Base-by-base conservation (phyloP, 2,888 invertebrate genomes). In the Drosophila borborema region DNA sequence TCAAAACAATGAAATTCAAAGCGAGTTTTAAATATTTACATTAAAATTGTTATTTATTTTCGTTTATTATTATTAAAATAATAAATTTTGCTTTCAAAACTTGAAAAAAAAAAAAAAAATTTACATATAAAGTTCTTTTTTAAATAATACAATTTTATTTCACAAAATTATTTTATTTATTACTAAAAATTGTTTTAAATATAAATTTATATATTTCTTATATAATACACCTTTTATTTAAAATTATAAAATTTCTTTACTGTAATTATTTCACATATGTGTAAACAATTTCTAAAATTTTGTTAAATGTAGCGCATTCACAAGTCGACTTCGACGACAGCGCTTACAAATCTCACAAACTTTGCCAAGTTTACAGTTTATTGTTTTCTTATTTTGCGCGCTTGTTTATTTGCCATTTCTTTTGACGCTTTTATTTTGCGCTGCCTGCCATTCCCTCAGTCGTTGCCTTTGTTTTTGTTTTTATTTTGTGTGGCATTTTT, bases 381-480 rank as follows among this genome's bases (percentile, higher is more conserved):
- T 74, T 64, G 80, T 74, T 82, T 72, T 69, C 66, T 62, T 72
- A 66, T 90, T 75, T 73, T 70, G 60, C 51, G 72, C 74, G 67
- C 65, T 80, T 80, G 78, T 81, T 86, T 86, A 80, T 81, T 81
- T 82, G 84, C 75, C 80, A 87, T 87, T 87, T 85, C 90, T 89
- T 87, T 84, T 84, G 87, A 82, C 89, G 83, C 88, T 80, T 89
- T 89, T 87, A 80, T 84, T 80, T 71, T 59, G 56, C 61, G 56
- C 68, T 55, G 40, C 38, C 65, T 73, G 64, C 74, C 76, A 69
- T 67, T 81, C 70, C 28, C 51, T 56, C 56, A 40, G 16, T 23
- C 18, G 20, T 53, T 64, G 43, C 7, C 18, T 9, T 63, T 48
- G 18, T 18, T n/a, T 28, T 63, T 54, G 43, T 43, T 56, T 36